Evolutionary conservation across 1,140 invertebrate species (phyloP), one percentile per base, ranked within the genome.

Genomic region (Agrypnia vestita): DNA sequence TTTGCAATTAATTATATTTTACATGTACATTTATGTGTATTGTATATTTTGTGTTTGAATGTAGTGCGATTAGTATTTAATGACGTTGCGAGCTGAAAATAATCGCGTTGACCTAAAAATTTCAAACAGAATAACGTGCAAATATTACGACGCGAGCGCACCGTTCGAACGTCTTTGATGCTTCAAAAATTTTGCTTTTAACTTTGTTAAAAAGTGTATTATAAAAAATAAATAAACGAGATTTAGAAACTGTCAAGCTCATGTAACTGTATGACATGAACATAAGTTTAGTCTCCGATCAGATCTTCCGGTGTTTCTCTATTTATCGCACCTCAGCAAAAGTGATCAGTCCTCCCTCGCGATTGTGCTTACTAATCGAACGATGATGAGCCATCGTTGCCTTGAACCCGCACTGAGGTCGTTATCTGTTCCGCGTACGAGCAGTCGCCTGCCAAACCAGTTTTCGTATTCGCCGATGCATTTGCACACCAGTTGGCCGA

Each of bases 331-430:
- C 53, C n/a, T 56, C 53, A 17, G n/a, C 53, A 17, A 15, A 56
- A 67, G 15, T 9, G 35, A 17, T 10, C n/a, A 46, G 4, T 43
- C 15, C n/a, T 46, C 13, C 15, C 7, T 43, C 13, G 12, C 15
- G 9, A 67, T 25, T 15, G 7, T 43, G 17, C 13, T 67, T 43
- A 15, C 62, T 6, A 44, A 67, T 67, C 25, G 43, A 67, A 10
- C 10, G 6, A 43, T 43, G 25, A 44, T n/a, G 17, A 44, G 13
- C 43, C 35, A 25, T 44, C 15, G 0, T 46, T 49, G 47, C 44
- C 67, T 49, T 49, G 46, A 71, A 51, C 67, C 47, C 19, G n/a
- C 19, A 51, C 17, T 21, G 47, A 71, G 47, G 47, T 71, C 67
- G 47, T 71, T 49, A 17, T 53, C 67, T 71, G 67, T 51, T 21